A percentile compares a stretch with the other conserved stretches of the same genome.
Conservation (phyloP, 2,888 invertebrate genomes). For the Himalopsyche kuldschensis region DNA sequence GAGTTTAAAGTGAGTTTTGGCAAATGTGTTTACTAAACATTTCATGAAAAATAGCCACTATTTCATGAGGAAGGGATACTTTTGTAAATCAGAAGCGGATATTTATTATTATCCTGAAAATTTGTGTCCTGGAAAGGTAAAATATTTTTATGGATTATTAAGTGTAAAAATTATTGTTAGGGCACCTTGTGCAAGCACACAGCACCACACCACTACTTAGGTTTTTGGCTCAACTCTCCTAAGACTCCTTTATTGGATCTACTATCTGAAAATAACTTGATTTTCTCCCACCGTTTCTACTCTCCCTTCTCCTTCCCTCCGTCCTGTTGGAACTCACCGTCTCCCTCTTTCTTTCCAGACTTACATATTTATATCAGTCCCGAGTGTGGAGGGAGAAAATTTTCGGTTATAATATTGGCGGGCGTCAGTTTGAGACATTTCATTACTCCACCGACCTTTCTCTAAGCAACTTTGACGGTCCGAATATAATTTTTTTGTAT, state of each 20-base stretch:
- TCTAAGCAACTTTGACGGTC: not conserved
- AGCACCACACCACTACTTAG: slow-evolving; percentile 54
- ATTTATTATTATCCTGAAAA: not conserved
- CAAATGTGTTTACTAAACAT: not conserved
- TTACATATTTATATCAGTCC: slow-evolving; percentile 3
- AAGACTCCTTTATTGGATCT: slow-evolving; percentile 64
- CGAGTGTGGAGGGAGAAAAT: slow-evolving; percentile 46
- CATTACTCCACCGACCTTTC: slow-evolving; percentile 40
- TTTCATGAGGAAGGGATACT: not conserved
- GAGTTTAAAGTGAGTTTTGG: slow-evolving; percentile 80
- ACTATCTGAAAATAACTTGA: slow-evolving; percentile 59
- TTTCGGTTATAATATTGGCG: slow-evolving; percentile 61
- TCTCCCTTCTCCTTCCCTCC: slow-evolving; percentile 46
- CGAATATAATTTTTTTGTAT: not conserved
- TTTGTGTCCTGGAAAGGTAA: not conserved
- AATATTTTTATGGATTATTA: not conserved
- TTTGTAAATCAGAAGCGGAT: not conserved
- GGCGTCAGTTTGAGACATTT: slow-evolving; percentile 57
- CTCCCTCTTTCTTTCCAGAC: slow-evolving; percentile 15
- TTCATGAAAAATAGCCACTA: not conserved
- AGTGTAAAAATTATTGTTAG: slow-evolving; percentile 45
- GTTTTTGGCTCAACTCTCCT: slow-evolving; percentile 60
- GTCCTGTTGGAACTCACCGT: not conserved
- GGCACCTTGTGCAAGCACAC: slow-evolving; percentile 51
- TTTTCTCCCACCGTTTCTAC: slow-evolving; percentile 44